Conservation (phyloP, 2,888 invertebrate species). For the Rhagium mordax region DNA sequence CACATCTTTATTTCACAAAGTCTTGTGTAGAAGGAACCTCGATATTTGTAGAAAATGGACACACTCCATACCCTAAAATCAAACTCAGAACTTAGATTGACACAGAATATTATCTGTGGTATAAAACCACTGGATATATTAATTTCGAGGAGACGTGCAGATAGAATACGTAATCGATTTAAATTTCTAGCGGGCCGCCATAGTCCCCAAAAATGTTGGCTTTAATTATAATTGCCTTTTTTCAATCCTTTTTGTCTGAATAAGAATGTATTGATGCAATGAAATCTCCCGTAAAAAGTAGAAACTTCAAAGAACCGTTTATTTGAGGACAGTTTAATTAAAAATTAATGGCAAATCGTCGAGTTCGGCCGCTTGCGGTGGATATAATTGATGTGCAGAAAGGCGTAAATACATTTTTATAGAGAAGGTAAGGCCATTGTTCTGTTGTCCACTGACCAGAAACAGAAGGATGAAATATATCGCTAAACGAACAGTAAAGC, state of each 20-base stretch:
- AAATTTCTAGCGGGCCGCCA: too few species aligned
- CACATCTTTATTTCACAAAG: too few species aligned
- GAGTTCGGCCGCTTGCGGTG: conserved; percentile 39
- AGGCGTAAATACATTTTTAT: conserved; percentile 62
- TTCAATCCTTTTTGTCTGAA: conserved; percentile 8
- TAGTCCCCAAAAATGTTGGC: too few species aligned
- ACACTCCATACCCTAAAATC: too few species aligned
- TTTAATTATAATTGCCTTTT: conserved; percentile 21
- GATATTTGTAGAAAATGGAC: too few species aligned
- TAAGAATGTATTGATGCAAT: conserved; percentile 22
- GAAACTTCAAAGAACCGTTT: conserved; percentile 45
- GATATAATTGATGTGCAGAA: conserved; percentile 55
- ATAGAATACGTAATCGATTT: too few species aligned
- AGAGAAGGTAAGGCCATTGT: conserved; percentile 62
- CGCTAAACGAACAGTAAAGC: conserved; percentile 62
- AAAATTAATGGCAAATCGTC: conserved; percentile 58
- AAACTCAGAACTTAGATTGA: too few species aligned
- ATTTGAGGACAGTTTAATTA: conserved; percentile 54
- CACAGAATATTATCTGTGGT: too few species aligned
- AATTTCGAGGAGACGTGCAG: too few species aligned
- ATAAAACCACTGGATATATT: too few species aligned
- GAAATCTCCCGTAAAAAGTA: conserved; percentile 35
- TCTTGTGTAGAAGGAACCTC: too few species aligned
- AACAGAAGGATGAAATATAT: conserved; percentile 69
- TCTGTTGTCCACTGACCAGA: conserved; percentile 65